Percentiles rank a stretch among this genome's conserved stretches.
Evolutionary conservation across 1,140 invertebrate species (phyloP).

Genomic region (Drosophila ambigua): DNA sequence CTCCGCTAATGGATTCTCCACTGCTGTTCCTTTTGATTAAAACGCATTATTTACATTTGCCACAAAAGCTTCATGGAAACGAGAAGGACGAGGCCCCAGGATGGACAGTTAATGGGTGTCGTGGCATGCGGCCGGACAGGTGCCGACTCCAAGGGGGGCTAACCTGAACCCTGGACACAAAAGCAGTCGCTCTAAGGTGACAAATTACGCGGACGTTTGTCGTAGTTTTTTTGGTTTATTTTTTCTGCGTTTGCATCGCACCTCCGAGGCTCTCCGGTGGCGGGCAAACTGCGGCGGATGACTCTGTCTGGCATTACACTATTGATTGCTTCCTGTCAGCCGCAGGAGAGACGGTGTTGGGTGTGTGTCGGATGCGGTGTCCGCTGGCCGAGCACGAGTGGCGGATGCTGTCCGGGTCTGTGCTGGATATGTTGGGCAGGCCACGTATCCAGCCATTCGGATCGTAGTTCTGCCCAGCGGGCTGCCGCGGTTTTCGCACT

Average conservation of each 20-base stretch:
- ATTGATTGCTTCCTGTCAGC: constrained; percentile 68
- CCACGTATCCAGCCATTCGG: constrained; percentile 25
- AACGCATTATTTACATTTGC: constrained; percentile 79
- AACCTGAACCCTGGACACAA: neutral
- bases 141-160: neutral
- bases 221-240: neutral
- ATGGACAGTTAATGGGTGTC: neutral
- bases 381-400: too few species aligned
- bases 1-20: constrained; percentile 67
- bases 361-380: too few species aligned
- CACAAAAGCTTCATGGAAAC: constrained; percentile 13
- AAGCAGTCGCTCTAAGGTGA: constrained; percentile 35
- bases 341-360: constrained; percentile 30
- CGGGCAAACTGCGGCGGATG: constrained; percentile 57
- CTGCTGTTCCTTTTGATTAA: constrained; percentile 72
- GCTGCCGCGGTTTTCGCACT: constrained; percentile 17
- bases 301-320: constrained; percentile 58
- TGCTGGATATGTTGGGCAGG: neutral
- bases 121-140: neutral
- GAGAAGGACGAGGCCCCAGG: neutral
- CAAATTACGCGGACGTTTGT: constrained; percentile 39
- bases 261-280: neutral
- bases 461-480: constrained; percentile 8
- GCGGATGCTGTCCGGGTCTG: constrained; percentile 35
- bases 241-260: neutral